These are phyloP conservation scores for Hexactinellida sp. DNA, from an alignment of 37 sponge, comb jelly and placozoan species.

Conservation along the genomic window DNA sequence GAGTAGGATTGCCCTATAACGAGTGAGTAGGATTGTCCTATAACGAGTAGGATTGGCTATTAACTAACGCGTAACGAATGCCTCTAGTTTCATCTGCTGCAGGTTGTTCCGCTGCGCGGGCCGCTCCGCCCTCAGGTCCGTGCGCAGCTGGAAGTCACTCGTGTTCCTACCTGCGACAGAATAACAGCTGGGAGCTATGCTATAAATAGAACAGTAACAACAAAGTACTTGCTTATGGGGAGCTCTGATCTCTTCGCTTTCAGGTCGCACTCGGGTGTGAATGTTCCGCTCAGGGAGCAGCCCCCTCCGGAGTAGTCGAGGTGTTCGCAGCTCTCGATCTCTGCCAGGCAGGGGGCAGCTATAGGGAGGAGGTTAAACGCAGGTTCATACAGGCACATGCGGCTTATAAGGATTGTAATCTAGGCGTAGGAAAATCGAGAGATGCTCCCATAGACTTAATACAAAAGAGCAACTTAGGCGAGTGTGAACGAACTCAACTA, in stretches of 20 bases:
- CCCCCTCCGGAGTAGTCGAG: background rate
- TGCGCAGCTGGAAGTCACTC: background rate
- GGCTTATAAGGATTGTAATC: too few species aligned
- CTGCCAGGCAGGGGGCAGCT: background rate
- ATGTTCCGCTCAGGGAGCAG: background rate
- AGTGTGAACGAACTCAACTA: too few species aligned
- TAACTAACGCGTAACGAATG: background rate
- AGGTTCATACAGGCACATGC: too few species aligned
- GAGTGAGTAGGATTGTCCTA: too few species aligned
- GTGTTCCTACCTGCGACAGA: background rate
- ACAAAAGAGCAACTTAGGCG: too few species aligned
- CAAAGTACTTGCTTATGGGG: background rate
- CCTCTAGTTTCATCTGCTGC: constrained; percentile 4
- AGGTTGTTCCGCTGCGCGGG: background rate
- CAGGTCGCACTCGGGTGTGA: background rate
- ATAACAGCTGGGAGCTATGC: too few species aligned
- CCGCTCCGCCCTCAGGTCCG: background rate
- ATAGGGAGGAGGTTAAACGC: too few species aligned
- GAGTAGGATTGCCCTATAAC: too few species aligned
- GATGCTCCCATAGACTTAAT: too few species aligned
- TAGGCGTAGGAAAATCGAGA: too few species aligned
- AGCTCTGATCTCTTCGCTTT: background rate
- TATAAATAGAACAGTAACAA: background rate
- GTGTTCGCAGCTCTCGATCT: background rate
- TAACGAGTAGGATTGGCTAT: too few species aligned